Conservation (phyloP, 1,140 invertebrate species). For the Listronotus bonariensis region DNA sequence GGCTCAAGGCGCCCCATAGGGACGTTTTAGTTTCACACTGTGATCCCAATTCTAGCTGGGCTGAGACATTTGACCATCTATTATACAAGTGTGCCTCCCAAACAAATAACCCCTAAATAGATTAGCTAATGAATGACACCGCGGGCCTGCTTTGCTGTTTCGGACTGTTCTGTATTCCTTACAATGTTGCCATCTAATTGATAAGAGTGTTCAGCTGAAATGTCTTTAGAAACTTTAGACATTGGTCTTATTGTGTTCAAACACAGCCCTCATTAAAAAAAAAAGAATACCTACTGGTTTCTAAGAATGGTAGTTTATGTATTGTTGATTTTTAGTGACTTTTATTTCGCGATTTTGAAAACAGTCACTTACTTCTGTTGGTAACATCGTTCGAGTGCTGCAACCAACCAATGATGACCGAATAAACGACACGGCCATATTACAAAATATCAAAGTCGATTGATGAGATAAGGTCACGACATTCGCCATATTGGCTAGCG, state of each 20-base stretch:
- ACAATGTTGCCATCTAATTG: constrained; percentile 26
- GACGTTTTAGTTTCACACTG: constrained; percentile 50
- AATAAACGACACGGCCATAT: no score
- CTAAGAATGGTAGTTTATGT: no score
- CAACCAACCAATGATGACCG: no score
- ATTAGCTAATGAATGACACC: constrained; percentile 39
- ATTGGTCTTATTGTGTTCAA: not conserved
- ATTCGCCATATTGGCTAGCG: no score
- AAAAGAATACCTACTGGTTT: no score
- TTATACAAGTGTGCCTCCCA: constrained; percentile 45
- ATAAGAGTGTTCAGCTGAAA: constrained; percentile 9
- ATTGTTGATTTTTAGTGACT: no score
- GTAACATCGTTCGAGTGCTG: no score
- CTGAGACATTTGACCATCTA: constrained; percentile 51
- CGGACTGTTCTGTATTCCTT: constrained; percentile 34
- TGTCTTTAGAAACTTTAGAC: constrained; percentile 1
- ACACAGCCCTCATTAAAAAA: no score
- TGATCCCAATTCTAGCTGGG: constrained; percentile 49
- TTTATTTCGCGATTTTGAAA: no score
- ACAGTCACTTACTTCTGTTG: no score
- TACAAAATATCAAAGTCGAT: no score
- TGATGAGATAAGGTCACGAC: no score
- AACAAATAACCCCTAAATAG: constrained; percentile 45
- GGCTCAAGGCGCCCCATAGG: constrained; percentile 47
- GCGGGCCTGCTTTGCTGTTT: constrained; percentile 24